Conservation (phyloP, 2,797 vertebrate species). For the Enteromius thamalakanensis region DNA sequence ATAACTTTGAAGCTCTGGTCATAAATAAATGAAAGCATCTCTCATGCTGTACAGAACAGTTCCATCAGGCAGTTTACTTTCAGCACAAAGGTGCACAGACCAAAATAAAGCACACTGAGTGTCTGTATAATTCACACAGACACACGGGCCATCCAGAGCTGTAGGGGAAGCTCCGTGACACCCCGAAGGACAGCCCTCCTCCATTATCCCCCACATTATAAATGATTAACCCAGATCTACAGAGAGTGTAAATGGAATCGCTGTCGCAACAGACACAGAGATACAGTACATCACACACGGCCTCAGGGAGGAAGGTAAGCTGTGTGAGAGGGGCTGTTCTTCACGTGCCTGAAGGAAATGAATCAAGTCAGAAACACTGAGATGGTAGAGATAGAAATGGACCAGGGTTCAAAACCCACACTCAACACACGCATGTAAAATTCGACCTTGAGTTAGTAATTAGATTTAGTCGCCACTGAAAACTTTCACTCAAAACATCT, state of each 20-base stretch:
- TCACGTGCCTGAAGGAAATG: background rate
- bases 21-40: conserved; percentile 16
- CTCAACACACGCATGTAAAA: background rate
- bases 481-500: background rate
- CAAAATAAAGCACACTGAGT: conserved; percentile 26
- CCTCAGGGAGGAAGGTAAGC: background rate
- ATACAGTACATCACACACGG: conserved; percentile 32
- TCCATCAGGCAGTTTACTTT: conserved; percentile 26
- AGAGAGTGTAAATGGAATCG: conserved; percentile 44
- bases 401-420: background rate
- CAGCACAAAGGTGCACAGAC: conserved; percentile 13
- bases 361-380: background rate
- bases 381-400: background rate
- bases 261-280: conserved; percentile 21
- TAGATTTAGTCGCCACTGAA: background rate
- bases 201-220: conserved; percentile 33
- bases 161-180: background rate
- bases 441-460: background rate
- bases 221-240: conserved; percentile 44
- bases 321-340: background rate
- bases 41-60: conserved; percentile 1
- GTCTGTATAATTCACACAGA: conserved; percentile 37
- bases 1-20: too few species aligned
- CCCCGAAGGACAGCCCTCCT: conserved; percentile 7
- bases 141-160: background rate